Conservation (phyloP, 2,888 invertebrate species). For the Hanleya hanleyi region DNA sequence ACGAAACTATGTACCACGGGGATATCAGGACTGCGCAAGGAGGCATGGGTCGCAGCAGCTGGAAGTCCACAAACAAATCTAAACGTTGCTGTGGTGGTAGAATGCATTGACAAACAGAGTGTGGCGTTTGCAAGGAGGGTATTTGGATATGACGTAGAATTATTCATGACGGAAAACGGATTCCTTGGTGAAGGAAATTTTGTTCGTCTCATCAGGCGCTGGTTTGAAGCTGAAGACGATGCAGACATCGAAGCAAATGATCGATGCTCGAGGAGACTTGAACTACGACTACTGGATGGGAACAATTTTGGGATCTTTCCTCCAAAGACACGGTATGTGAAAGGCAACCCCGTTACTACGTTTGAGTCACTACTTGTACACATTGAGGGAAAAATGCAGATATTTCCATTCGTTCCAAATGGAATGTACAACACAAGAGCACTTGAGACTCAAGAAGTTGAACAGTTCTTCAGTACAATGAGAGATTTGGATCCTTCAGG, state of each 20-base stretch:
- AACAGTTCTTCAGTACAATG: slow-evolving; percentile 24
- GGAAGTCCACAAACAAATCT: slow-evolving; percentile 14
- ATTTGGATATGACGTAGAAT: slow-evolving; percentile 24
- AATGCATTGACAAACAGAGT: slow-evolving; percentile 26
- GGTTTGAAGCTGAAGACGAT: slow-evolving; percentile 31
- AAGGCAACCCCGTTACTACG: slow-evolving; percentile 24
- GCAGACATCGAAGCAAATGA: slow-evolving; percentile 17
- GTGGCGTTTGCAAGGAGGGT: slow-evolving; percentile 22
- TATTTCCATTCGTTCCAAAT: neutral
- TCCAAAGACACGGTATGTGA: slow-evolving; percentile 11
- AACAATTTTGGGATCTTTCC: slow-evolving; percentile 17
- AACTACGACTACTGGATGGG: slow-evolving; percentile 14
- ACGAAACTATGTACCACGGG: slow-evolving; percentile 36
- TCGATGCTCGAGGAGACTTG: slow-evolving; percentile 11
- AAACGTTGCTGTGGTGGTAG: slow-evolving; percentile 21
- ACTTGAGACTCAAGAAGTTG: slow-evolving; percentile 19
- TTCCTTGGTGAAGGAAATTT: slow-evolving; percentile 13
- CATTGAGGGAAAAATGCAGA: slow-evolving; percentile 23
- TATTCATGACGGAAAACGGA: slow-evolving; percentile 2
- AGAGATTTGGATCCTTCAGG: slow-evolving; percentile 29
- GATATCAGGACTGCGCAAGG: slow-evolving; percentile 14
- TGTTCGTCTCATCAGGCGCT: neutral
- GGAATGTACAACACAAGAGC: slow-evolving; percentile 18
- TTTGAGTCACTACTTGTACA: slow-evolving; percentile 22
- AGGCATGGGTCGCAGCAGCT: slow-evolving; percentile 15